These are phyloP conservation scores for Spodoptera litura DNA, from an alignment of 1,140 invertebrate species.

Conservation along the genomic window DNA sequence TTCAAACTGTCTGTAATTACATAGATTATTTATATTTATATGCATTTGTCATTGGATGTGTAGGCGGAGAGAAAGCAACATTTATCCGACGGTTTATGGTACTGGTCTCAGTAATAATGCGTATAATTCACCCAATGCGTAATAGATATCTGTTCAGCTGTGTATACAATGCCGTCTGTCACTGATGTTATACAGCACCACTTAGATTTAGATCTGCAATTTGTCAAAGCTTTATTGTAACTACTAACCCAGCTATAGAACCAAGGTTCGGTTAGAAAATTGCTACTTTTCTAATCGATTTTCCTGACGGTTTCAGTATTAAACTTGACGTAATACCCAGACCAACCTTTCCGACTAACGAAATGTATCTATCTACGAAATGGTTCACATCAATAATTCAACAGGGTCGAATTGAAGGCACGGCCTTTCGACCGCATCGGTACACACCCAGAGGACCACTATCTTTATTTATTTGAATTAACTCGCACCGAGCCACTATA, in stretches of 20 bases:
- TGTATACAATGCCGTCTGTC: constrained; percentile 34
- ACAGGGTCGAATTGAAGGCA: neutral
- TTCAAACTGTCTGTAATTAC: constrained; percentile 39
- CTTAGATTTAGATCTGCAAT: constrained; percentile 18
- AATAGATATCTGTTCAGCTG: constrained; percentile 40
- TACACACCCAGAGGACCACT: constrained; percentile 15
- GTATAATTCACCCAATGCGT: constrained; percentile 48
- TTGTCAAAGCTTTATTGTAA: constrained; percentile 1
- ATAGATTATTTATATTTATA: constrained; percentile 47
- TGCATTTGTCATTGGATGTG: constrained; percentile 51
- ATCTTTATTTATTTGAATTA: constrained; percentile 27
- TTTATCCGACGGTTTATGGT: constrained; percentile 45
- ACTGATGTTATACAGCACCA: constrained; percentile 13
- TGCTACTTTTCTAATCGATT: neutral
- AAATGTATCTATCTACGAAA: constrained; percentile 16
- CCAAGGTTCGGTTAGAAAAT: neutral
- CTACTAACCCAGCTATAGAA: constrained; percentile 21
- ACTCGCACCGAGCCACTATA: neutral
- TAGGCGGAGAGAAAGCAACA: constrained; percentile 52
- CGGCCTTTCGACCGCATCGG: neutral
- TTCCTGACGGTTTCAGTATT: neutral
- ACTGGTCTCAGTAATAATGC: constrained; percentile 43
- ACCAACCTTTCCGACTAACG: neutral
- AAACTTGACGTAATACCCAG: constrained; percentile 1
- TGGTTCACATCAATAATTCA: constrained; percentile 27